Percentiles rank a stretch among this genome's conserved stretches.
These are phyloP conservation scores for Microtus montanus DNA, from an alignment of 2,113 vertebrate species.

Conservation along the genomic window DNA sequence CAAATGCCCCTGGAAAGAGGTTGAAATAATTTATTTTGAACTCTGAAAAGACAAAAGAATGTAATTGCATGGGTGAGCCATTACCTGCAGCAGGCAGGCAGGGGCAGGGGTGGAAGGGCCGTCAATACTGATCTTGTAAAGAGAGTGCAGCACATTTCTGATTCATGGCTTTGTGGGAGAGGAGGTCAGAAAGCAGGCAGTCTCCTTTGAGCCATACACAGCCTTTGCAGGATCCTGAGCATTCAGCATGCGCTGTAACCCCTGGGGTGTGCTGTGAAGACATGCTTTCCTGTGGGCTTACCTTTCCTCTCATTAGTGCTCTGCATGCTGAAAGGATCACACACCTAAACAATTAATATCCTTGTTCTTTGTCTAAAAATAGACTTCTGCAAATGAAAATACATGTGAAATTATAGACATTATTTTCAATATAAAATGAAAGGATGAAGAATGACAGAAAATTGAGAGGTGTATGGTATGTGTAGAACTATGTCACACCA, in stretches of 20 bases:
- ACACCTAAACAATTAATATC: slow-evolving; percentile 75
- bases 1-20: slow-evolving; percentile 83
- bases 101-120: background rate
- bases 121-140: slow-evolving; percentile 63
- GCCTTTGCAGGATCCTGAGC: slow-evolving; percentile 42
- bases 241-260: background rate
- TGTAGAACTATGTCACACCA: no score
- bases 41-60: slow-evolving; percentile 85
- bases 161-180: slow-evolving; percentile 61
- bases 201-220: slow-evolving; percentile 42
- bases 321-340: slow-evolving; percentile 37
- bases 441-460: background rate
- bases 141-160: slow-evolving; percentile 66
- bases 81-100: slow-evolving; percentile 80
- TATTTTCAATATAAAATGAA: background rate
- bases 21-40: slow-evolving; percentile 86
- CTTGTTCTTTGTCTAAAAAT: slow-evolving; percentile 62
- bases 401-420: background rate
- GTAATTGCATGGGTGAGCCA: slow-evolving; percentile 85
- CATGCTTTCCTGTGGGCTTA: slow-evolving; percentile 38
- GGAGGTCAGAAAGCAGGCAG: slow-evolving; percentile 20
- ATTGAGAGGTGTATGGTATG: background rate
- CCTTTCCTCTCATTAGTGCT: slow-evolving; percentile 60
- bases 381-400: slow-evolving; percentile 49
- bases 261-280: background rate